Conservation (phyloP, 1,140 invertebrate species). For the Eufriesea mexicana region DNA sequence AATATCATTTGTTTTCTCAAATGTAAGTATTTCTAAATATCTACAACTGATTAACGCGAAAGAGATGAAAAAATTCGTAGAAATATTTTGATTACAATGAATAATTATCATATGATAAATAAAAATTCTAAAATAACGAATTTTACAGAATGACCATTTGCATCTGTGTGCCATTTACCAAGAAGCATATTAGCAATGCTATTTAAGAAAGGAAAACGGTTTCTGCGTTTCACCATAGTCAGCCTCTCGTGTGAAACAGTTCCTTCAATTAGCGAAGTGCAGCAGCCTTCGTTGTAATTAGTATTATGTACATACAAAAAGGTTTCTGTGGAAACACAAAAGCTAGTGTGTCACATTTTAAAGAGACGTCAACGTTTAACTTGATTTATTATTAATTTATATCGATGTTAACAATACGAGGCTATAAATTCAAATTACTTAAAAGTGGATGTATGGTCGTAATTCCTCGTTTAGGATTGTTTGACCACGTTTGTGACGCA, state of each 20-base stretch:
- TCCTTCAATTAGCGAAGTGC: conserved; percentile 30
- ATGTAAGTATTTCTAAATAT: no score
- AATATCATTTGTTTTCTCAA: no score
- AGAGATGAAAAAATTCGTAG: no score
- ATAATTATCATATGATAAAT: no score
- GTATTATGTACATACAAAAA: not conserved
- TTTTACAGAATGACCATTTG: not conserved
- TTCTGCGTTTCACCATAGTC: not conserved
- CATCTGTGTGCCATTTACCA: not conserved
- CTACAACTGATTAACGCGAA: no score
- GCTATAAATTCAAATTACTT: not conserved
- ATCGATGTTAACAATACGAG: not conserved
- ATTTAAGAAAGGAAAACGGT: not conserved
- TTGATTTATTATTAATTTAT: not conserved
- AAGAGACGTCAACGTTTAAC: not conserved
- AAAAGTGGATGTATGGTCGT: not conserved
- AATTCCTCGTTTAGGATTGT: conserved; percentile 29
- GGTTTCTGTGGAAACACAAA: no score
- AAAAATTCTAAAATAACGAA: no score
- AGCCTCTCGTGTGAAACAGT: conserved; percentile 18
- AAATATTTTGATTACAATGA: no score
- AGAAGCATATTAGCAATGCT: not conserved
- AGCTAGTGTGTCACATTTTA: not conserved
- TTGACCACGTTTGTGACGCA: conserved; percentile 39
- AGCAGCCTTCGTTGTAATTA: conserved; percentile 18